phyloP scores from a whole-genome alignment of 2,888 invertebrate genomes.

The Pyrgus malvae region DNA sequence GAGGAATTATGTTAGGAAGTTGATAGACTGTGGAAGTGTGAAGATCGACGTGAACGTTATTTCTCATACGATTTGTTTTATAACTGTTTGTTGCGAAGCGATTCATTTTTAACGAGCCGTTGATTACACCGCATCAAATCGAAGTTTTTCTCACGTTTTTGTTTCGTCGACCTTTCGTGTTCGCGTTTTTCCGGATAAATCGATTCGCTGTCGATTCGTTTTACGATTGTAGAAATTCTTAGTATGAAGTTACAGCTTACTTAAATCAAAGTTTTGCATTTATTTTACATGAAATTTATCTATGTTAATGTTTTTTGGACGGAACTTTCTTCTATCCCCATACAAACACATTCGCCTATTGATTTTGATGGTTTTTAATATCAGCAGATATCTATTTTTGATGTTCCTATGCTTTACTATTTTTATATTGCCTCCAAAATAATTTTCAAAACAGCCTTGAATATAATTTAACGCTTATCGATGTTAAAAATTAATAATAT shows the following conservation, averaged over 20 bases:
- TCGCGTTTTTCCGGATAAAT: constrained; percentile 52
- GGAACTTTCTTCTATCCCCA: no score
- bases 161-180: constrained; percentile 63
- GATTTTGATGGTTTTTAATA: no score
- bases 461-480: no score
- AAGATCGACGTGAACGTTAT: constrained; percentile 44
- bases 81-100: constrained; percentile 57
- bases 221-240: constrained; percentile 48
- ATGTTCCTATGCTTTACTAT: no score
- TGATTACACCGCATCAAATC: constrained; percentile 58
- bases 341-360: no score
- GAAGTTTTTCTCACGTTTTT: constrained; percentile 76
- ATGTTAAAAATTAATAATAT: no score
- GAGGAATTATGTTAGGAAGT: constrained; percentile 35
- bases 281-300: background rate
- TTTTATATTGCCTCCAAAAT: no score
- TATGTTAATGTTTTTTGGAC: background rate
- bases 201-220: constrained; percentile 61
- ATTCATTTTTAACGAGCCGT: constrained; percentile 70
- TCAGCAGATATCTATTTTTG: no score
- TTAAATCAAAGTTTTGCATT: constrained; percentile 7
- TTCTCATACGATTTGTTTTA: constrained; percentile 67
- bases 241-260: constrained; percentile 28
- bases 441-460: no score
- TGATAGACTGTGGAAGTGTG: constrained; percentile 44